Conservation (phyloP, 1,140 invertebrate species). For the Sycobia sp. region DNA sequence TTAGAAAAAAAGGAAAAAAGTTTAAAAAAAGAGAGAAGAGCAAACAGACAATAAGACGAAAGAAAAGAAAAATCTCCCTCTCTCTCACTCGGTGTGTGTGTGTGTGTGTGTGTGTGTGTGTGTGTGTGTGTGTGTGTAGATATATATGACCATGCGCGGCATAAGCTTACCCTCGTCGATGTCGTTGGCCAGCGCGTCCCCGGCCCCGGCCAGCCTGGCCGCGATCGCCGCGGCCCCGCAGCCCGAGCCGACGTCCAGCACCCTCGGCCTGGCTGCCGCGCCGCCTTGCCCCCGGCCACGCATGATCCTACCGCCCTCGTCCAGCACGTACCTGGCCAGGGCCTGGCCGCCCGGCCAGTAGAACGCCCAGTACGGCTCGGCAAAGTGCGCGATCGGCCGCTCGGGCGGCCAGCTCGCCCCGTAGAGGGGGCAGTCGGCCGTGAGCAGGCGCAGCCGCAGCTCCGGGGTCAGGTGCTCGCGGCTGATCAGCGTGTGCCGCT, state of each 20-base stretch:
- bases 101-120: no score
- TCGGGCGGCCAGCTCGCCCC: conserved; percentile 39
- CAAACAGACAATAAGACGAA: no score
- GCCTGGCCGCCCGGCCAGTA: conserved; percentile 69
- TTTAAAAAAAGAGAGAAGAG: no score
- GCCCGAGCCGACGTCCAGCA: conserved; percentile 58
- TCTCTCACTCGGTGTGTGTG: no score
- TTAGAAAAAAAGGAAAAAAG: no score
- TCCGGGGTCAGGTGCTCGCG: conserved; percentile 64
- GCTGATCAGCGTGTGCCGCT: conserved; percentile 42
- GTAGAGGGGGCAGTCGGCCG: conserved; percentile 61
- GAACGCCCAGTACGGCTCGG: conserved; percentile 66
- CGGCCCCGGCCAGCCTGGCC: conserved; percentile 47
- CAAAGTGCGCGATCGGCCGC: conserved; percentile 31
- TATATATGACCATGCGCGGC: no score
- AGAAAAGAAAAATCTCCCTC: no score
- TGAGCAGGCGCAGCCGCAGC: conserved; percentile 62
- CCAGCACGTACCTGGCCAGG: conserved; percentile 57
- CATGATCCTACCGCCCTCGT: conserved; percentile 35
- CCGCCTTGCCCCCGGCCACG: not conserved
- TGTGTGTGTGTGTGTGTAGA: no score
- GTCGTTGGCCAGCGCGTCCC: conserved; percentile 60
- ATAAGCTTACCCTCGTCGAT: conserved; percentile 53
- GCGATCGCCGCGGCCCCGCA: conserved; percentile 58
- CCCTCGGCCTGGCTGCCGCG: conserved; percentile 7